Evolutionary conservation across 2,797 vertebrate species (phyloP).

Genomic region (Anabas testudineus): DNA sequence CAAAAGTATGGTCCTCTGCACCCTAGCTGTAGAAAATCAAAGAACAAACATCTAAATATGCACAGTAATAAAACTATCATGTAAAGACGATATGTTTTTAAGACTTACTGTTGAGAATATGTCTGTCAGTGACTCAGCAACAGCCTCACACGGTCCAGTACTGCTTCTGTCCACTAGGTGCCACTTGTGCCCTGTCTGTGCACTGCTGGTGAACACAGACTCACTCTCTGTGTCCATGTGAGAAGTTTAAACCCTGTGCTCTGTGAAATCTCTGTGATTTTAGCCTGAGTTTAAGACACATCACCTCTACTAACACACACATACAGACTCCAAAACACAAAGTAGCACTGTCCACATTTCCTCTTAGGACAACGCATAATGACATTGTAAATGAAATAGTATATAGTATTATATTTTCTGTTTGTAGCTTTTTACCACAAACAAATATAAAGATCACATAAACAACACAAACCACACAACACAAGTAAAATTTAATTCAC

Average conservation of each 20-base stretch:
- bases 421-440: background rate
- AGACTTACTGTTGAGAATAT: too few relatives aligned
- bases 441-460: slow-evolving; percentile 16
- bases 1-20: background rate
- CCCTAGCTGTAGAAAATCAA: background rate
- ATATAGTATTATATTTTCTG: background rate
- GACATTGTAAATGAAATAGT: background rate
- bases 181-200: slow-evolving; percentile 73
- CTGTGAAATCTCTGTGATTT: slow-evolving; percentile 23
- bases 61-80: background rate
- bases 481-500: slow-evolving; percentile 5
- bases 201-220: background rate
- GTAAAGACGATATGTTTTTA: background rate
- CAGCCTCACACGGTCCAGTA: slow-evolving; percentile 11
- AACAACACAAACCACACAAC: slow-evolving; percentile 15
- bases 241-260: slow-evolving; percentile 3
- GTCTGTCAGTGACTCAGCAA: background rate
- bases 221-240: background rate
- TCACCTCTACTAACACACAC: slow-evolving; percentile 27
- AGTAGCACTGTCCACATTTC: background rate
- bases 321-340: slow-evolving; percentile 3
- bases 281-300: slow-evolving; percentile 15
- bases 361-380: slow-evolving; percentile 11
- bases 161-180: slow-evolving; percentile 66
- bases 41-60: background rate